A percentile compares a stretch with the other conserved stretches of the same genome.
These are phyloP conservation scores for Drosophila sucinea DNA, from an alignment of 1,140 invertebrate genomes.

Conservation along the genomic window DNA sequence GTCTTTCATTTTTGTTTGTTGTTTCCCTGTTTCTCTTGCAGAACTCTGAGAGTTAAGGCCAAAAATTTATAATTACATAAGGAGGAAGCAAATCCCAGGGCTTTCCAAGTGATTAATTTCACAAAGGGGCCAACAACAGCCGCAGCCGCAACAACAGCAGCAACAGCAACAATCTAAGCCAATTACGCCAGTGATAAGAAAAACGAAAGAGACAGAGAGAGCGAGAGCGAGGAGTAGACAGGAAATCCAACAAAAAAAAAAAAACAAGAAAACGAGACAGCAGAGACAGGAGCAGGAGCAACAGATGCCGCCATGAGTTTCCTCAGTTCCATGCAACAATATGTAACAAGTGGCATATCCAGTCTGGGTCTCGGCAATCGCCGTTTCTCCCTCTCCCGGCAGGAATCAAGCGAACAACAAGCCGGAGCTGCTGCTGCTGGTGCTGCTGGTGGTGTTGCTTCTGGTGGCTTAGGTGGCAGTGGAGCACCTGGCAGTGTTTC, in stretches of 20 bases:
- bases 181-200: slow-evolving; percentile 62
- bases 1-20: slow-evolving; percentile 12
- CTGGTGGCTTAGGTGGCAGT: slow-evolving; percentile 26
- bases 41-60: slow-evolving; percentile 42
- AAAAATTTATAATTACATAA: slow-evolving; percentile 59
- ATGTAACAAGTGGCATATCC: slow-evolving; percentile 90
- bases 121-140: slow-evolving; percentile 28
- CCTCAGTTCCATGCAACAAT: slow-evolving; percentile 91
- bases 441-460: slow-evolving; percentile 25
- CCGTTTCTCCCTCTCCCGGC: slow-evolving; percentile 88
- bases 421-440: slow-evolving; percentile 34
- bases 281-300: slow-evolving; percentile 16
- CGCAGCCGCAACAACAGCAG: slow-evolving; percentile 1
- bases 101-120: slow-evolving; percentile 78
- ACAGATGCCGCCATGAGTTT: slow-evolving; percentile 88
- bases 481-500: slow-evolving; percentile 21
- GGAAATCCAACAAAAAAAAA: slow-evolving; percentile 16
- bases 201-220: slow-evolving; percentile 3
- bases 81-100: slow-evolving; percentile 56
- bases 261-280: slow-evolving; percentile 9
- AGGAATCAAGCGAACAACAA: slow-evolving; percentile 84
- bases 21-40: slow-evolving; percentile 49
- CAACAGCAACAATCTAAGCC: slow-evolving; percentile 54
- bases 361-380: slow-evolving; percentile 90
- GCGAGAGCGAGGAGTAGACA: neutral